Percentiles rank a stretch among this genome's conserved stretches.
Conservation (phyloP, 2,888 invertebrate genomes). For the Xestia rhomboidea region DNA sequence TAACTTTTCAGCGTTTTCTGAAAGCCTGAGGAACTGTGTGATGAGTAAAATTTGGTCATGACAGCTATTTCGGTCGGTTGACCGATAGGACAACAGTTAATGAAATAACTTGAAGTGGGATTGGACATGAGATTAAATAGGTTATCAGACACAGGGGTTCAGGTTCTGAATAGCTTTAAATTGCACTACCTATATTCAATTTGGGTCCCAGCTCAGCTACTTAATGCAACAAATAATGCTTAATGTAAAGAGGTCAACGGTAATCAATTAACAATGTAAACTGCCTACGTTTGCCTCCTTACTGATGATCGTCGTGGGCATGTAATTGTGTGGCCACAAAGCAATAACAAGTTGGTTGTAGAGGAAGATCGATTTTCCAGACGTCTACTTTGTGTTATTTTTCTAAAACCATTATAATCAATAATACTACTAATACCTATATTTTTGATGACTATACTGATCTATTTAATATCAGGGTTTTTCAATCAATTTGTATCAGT, state of each 20-base stretch:
- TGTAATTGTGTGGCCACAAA: conserved; percentile 35
- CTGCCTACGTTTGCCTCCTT: conserved; percentile 40
- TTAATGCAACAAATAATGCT: conserved; percentile 15
- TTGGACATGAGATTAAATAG: conserved; percentile 9
- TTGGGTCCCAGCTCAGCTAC: neutral
- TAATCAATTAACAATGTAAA: conserved; percentile 37
- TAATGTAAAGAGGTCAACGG: conserved; percentile 7
- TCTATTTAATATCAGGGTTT: too few relatives aligned
- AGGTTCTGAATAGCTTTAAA: neutral
- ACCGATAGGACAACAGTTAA: neutral
- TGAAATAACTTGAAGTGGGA: conserved; percentile 6
- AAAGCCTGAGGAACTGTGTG: neutral
- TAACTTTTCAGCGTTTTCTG: neutral
- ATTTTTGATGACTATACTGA: neutral
- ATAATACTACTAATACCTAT: neutral
- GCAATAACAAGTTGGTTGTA: neutral
- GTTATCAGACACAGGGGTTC: conserved; percentile 1
- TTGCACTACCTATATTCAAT: neutral
- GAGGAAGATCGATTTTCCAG: neutral
- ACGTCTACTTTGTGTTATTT: neutral
- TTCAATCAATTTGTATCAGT: too few relatives aligned
- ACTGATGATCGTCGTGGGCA: conserved; percentile 39
- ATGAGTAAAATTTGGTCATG: neutral
- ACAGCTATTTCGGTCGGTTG: conserved; percentile 2
- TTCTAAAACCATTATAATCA: neutral